Base-by-base conservation (phyloP, 2,888 invertebrate genomes). In the Aquatica leii region DNA sequence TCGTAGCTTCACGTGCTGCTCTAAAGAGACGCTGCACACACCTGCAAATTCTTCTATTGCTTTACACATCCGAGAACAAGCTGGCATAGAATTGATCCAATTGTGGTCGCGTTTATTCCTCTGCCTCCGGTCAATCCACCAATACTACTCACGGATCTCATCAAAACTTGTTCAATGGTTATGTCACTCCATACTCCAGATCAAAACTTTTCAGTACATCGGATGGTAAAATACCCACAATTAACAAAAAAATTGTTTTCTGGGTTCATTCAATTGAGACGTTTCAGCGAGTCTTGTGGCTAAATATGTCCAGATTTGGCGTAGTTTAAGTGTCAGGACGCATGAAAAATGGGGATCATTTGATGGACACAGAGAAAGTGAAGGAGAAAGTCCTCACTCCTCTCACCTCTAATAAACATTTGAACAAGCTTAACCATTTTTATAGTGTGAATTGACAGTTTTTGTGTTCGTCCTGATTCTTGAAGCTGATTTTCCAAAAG, bases 41-140 rank as follows among this genome's bases (percentile, higher is more conserved):
- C 46, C 59, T 20, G 40, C 34, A 53, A 67, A 67, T 20, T 64
- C 43, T 59, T 60, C 79, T 82, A 62, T 37, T 31, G 57, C 57
- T 34, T 57, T 24, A 20, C 15, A n/a, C 6, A 53, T 14, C 53
- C 20, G 8, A 40, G 18, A 37, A 15, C 53, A 53, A 20, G 53
- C 24, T 50, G 50, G 14, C n/a, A n/a, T n/a, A n/a, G n/a, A n/a
- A 20, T 21, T 48, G 21, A 17, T 5, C 34, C 18, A 14, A 31
- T 11, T 9, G 31, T 56, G 4, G 50, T 43, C n/a, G 37, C 51
- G 24, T 40, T 50, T 20, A 41, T 50, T 56, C 55, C 56, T 43
- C 61, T 21, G 2, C 49, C 61, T 49, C 40, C 18, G 18, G 50
- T 61, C 48, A 55, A 41, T 11, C 61, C 55, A 56, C 41, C 55